phyloP scores from a whole-genome alignment of 2,888 invertebrate genomes.

The Prenolepis imparis region DNA sequence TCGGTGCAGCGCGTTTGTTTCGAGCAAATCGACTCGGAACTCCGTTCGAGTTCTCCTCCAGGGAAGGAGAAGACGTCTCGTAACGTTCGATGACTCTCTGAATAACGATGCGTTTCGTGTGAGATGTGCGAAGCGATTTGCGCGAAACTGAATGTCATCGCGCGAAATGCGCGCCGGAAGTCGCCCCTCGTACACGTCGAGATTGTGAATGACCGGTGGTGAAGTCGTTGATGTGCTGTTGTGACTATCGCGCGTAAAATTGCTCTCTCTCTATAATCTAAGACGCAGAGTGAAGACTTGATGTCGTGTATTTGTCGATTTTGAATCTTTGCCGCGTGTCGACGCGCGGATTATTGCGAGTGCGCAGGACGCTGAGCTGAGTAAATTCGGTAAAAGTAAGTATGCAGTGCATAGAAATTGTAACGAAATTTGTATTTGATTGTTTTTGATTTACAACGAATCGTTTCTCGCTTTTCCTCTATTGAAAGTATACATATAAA shows the following conservation, averaged over 20 bases:
- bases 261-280: constrained; percentile 21
- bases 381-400: constrained; percentile 65
- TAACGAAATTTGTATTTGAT: neutral
- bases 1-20: constrained; percentile 42
- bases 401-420: constrained; percentile 20
- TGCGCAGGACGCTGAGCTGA: constrained; percentile 60
- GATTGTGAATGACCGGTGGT: constrained; percentile 45
- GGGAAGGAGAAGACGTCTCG: neutral
- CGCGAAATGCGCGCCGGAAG: constrained; percentile 23
- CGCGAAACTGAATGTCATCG: neutral
- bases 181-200: neutral
- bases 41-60: neutral
- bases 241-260: constrained; percentile 29
- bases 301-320: constrained; percentile 78
- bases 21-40: neutral
- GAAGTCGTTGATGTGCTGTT: constrained; percentile 31
- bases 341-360: constrained; percentile 69
- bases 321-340: constrained; percentile 81
- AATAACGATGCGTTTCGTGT: neutral
- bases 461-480: neutral
- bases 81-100: neutral
- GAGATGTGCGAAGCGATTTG: neutral
- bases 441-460: neutral
- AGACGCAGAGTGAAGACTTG: constrained; percentile 60
- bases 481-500: neutral